These are phyloP conservation scores for Mesodorylaimus sp. DNA, from an alignment of 2,888 invertebrate species.

Conservation along the genomic window DNA sequence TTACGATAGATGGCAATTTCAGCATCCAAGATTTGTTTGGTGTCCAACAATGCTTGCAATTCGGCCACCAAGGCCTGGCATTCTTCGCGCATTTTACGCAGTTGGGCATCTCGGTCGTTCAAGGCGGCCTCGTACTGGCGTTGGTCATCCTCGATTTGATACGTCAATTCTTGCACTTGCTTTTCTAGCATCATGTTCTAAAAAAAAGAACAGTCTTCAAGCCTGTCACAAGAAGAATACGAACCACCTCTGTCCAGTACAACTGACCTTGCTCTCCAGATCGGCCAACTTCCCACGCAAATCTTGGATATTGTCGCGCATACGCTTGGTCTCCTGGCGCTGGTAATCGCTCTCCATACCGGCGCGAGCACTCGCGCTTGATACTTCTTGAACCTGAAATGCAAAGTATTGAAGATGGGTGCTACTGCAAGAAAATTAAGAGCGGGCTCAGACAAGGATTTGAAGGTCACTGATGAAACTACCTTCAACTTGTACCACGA, in stretches of 20 bases:
- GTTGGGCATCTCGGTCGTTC: conserved; percentile 26
- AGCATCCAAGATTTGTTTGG: conserved; percentile 37
- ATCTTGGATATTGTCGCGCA: conserved; percentile 30
- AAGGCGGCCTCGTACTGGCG: conserved; percentile 33
- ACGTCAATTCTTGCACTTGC: conserved; percentile 12
- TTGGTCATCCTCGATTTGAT: conserved; percentile 31
- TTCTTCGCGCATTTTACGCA: conserved; percentile 21
- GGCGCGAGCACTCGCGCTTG: not conserved
- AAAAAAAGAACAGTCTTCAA: conserved; percentile 1
- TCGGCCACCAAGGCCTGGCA: conserved; percentile 22
- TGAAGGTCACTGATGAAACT: not conserved
- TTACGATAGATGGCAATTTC: conserved; percentile 39
- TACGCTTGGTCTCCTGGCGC: conserved; percentile 34
- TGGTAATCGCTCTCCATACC: conserved; percentile 33
- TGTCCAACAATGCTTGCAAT: conserved; percentile 31
- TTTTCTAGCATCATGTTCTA: conserved; percentile 35
- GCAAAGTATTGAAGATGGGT: no score
- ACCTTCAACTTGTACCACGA: conserved; percentile 40
- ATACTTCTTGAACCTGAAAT: conserved; percentile 2
- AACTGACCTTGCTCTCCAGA: conserved; percentile 32
- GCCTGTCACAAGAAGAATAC: not conserved
- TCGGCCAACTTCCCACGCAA: conserved; percentile 30
- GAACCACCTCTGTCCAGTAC: no score
- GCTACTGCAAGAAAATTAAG: not conserved
- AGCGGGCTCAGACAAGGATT: not conserved